Evolutionary conservation across 64 coral and sea anemone genomes (phyloP).

Genomic region (Porites lutea): DNA sequence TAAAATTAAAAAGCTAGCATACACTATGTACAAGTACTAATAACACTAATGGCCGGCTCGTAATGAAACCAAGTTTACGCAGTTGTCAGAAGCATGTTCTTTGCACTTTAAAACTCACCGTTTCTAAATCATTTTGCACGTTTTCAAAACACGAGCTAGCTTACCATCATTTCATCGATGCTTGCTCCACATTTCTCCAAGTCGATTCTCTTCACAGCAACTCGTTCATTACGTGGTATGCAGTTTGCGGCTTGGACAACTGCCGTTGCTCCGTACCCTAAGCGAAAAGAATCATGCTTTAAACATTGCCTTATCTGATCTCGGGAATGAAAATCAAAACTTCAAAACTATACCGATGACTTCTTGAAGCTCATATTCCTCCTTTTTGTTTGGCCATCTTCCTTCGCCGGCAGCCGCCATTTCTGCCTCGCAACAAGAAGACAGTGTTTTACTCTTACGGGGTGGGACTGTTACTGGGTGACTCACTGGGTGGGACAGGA

Average conservation of each 20-base stretch:
- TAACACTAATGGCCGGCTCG: too few relatives aligned
- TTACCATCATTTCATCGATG: conserved; percentile 99
- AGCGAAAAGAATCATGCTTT: not conserved
- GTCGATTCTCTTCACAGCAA: conserved; percentile 98
- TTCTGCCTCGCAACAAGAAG: conserved; percentile 22
- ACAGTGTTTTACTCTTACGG: not conserved
- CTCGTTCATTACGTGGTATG: conserved; percentile 71
- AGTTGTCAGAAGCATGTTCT: too few relatives aligned
- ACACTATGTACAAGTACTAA: too few relatives aligned
- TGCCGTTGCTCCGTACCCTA: conserved; percentile 95
- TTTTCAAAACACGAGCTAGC: not conserved
- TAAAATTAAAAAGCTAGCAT: too few relatives aligned
- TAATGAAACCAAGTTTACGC: too few relatives aligned
- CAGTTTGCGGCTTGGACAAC: conserved; percentile 95
- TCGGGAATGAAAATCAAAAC: not conserved
- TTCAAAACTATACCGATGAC: conserved; percentile 85
- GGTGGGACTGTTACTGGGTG: not conserved
- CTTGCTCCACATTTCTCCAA: conserved; percentile 97
- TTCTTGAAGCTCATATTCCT: conserved; percentile 92
- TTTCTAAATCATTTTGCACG: not conserved
- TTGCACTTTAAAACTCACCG: not conserved
- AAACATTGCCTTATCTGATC: too few relatives aligned
- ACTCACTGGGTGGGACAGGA: too few relatives aligned
- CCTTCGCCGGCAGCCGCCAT: conserved; percentile 93
- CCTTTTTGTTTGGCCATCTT: conserved; percentile 88